Conservation (phyloP, 2,113 vertebrate species). For the Hippolais icterina region DNA sequence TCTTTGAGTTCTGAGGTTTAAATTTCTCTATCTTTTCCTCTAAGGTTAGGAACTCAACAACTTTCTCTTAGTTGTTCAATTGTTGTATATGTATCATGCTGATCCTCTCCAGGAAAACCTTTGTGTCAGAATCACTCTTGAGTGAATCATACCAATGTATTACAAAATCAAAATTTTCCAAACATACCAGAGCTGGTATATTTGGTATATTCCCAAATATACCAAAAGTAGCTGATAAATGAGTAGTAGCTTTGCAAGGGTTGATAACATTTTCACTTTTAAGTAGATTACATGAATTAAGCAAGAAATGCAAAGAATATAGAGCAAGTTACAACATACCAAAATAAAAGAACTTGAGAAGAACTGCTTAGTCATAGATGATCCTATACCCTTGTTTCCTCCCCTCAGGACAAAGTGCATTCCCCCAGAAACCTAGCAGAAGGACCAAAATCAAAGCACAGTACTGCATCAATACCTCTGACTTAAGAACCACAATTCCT, state of each 20-base stretch:
- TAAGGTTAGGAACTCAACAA: background rate
- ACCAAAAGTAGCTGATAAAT: background rate
- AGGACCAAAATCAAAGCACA: background rate
- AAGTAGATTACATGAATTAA: background rate
- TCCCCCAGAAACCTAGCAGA: background rate
- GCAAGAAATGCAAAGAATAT: background rate
- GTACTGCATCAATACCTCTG: background rate
- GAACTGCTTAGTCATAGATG: background rate
- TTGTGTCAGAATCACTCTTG: background rate
- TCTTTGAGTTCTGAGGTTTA: background rate
- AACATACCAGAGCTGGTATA: background rate
- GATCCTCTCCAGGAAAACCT: background rate
- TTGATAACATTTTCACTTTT: background rate
- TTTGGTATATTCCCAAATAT: background rate
- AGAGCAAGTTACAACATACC: background rate
- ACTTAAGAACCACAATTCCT: background rate
- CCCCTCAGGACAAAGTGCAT: background rate
- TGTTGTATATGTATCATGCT: background rate
- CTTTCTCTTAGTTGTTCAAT: background rate
- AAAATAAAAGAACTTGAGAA: background rate
- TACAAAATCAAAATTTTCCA: background rate
- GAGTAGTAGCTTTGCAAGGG: background rate
- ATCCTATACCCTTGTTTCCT: background rate
- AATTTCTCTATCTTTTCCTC: background rate
- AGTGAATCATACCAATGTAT: background rate